Evolutionary conservation across 2,888 invertebrate genomes (phyloP), one percentile per base, ranked within the genome.

Genomic region (Gastracanthus pulcherrimus): DNA sequence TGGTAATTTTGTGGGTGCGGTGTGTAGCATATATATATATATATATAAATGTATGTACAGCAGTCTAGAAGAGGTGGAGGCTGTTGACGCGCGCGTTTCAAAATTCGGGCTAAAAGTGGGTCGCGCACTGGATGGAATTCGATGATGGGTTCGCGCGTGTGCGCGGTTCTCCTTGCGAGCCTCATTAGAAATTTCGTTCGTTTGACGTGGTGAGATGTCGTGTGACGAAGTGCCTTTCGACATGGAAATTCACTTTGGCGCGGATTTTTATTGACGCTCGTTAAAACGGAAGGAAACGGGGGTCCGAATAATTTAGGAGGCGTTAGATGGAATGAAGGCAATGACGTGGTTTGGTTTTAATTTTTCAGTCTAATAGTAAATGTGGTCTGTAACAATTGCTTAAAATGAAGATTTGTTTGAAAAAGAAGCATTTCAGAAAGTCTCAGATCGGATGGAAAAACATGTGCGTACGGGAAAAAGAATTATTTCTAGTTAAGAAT

Each of bases 1-100:
- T 87, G 85, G 84, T 87, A 86, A 89, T 89, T 85, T 80, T 77
- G 80, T 86, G 85, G 87, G 86, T 79, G 85, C 84, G 86, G 85
- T 79, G 60, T n/a, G n/a, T n/a, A n/a, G n/a, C n/a, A n/a, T n/a
- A n/a, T n/a, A n/a, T n/a, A n/a, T n/a, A n/a, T n/a, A n/a, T n/a
- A n/a, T n/a, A n/a, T n/a, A n/a, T n/a, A 19, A 23, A 55, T 9
- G 55, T 26, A 55, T 19, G 55, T 23, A 19, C 55, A n/a, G n/a
- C n/a, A n/a, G n/a, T n/a, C n/a, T n/a, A n/a, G n/a, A n/a, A n/a
- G n/a, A n/a, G n/a, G n/a, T n/a, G n/a, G n/a, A 66, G 66, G 13
- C 29, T 7, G 23, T 3, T 23, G 76, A 19, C 36, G 13, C 13
- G 26, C 16, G 34, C 26, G 41, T 58, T 26, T 16, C 31, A 36